Base-by-base conservation (phyloP, 2,888 invertebrate species). In the Clivina fossor region DNA sequence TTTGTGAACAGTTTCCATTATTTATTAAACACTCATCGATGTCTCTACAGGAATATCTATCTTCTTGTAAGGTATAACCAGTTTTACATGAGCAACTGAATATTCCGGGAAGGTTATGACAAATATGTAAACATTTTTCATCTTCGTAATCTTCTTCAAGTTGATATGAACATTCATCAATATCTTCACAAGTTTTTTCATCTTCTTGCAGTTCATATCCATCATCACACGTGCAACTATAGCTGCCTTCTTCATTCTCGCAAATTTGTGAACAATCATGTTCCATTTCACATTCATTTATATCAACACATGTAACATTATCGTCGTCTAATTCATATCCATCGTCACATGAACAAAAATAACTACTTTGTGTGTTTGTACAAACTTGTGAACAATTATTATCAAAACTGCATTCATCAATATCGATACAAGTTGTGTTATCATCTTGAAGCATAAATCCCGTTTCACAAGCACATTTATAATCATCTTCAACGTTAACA, bases 391-490 rank as follows among this genome's bases (percentile, higher is more conserved):
- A 71, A 58, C 78, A 78, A 2, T 67, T 74, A 65, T 72, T 66
- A 57, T 74, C 58, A 20, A 61, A 59, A 1, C 68, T 57, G 38
- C 77, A 77, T 59, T 74, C 75, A 62, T 76, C 68, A 2, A 74
- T 61, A 66, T 79, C 78, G 58, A 72, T 62, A 58, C 80, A 80
- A 2, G 73, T 69, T 3, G 76, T 72, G 13, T 74, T 74, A 41
- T 77, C 76, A 11, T 68, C 66, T 3, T 73, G 74, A 4, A 80
- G 69, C 4, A 67, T 63, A 64, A 74, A 83, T 0, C 85, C 85
- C 2, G 71, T 65, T 9, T 78, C 79, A 63, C 87, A 87, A n/a
- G 70, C 69, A 65, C 88, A 88, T 51, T 72, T 71, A 58, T 72
- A 82, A 1, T 75, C 73, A 1, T 80, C 80, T 4, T 71, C 69